Evolutionary conservation across 1,140 invertebrate species (phyloP), one percentile per base, ranked within the genome.

Genomic region (Dendrolimus punctatus): DNA sequence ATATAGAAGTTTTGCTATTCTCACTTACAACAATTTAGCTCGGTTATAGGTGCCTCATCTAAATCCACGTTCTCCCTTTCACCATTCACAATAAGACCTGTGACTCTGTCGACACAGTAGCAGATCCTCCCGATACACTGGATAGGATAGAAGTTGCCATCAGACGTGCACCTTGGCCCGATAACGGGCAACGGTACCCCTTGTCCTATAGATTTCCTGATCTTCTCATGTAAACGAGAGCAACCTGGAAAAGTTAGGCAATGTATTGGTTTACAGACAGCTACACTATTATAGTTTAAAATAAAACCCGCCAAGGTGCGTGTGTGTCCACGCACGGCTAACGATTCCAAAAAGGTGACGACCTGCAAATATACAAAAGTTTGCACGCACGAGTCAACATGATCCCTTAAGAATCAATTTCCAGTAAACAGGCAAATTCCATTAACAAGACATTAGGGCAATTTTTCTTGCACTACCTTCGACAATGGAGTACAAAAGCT

Each of bases 111-210:
- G 4, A 91, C 88, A 57, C 90, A 91, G 55, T 89, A 76, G 67
- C 90, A 91, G 6, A 58, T 68, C 8, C 81, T 82, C 9, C 60
- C 67, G 3, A 89, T 68, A 58, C 90, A 91, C 59, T 91, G 90
- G 6, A 91, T 53, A 5, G 85, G 76, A 61, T 90, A 85, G 68
- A 87, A 91, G 60, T 85, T 87, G 1, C 90, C 90, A 57, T 90
- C 85, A 0, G 77, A 40, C 0, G 82, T 73, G 63, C 90, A 91
- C 37, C 89, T 72, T 23, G 88, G 80, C 0, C 76, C 67, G 0
- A 64, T 43, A 0, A 82, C 74, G 0, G 78, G 78, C 6, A 49
- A 59, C 0, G 52, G 61, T 0, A 80, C 53, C 0, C 62, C 72
- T 4, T 59, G 47, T 0, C 49, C 40, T 51, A 81, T 71, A 2